Base-by-base conservation (phyloP, 1,140 invertebrate species). In the Adelges cooleyi region DNA sequence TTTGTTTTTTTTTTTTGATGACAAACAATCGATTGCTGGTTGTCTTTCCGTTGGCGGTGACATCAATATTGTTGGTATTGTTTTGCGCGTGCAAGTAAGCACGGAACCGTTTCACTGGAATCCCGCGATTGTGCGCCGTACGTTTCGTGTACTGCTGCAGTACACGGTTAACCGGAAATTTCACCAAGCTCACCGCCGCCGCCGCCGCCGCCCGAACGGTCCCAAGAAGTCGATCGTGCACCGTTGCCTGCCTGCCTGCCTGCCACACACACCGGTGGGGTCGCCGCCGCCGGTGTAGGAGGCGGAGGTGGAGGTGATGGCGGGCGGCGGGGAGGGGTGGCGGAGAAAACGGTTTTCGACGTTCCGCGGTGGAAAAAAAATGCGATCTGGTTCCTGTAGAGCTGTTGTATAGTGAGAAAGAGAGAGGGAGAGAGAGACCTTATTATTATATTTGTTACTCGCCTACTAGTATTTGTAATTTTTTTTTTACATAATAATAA, bases 101-200 rank as follows among this genome's bases (percentile, higher is more conserved):
- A 33, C 11, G n/a, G n/a, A n/a, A n/a, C n/a, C n/a, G n/a, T n/a
- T n/a, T n/a, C n/a, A 33, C 11, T 11, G 56, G 56, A 62, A 48
- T 62, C 56, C 44, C 22, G 52, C 20, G 54, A 40, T n/a, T 6
- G 54, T 15, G 40, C 38, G 38, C 18, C 27, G 20, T n/a, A 13
- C n/a, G 8, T 27, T 20, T 50, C 44, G 44, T 22, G 38, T 13
- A 38, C 5, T 10, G 8, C 15, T 29, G 9, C 33, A 17, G 40
- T 40, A 33, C 38, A 62, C 56, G 56, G 56, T 22, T 25, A 62
- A 62, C 56, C 56, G 56, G 56, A 62, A 62, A 62, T 62, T 62
- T 62, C 56, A 62, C 56, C 56, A 62, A 62, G 56, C 46, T 62
- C 56, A 62, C 40, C 56, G 40, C 42, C 36, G 18, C 36, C n/a